Conservation (phyloP, 2,888 invertebrate species). For the Cephonodes hylas region DNA sequence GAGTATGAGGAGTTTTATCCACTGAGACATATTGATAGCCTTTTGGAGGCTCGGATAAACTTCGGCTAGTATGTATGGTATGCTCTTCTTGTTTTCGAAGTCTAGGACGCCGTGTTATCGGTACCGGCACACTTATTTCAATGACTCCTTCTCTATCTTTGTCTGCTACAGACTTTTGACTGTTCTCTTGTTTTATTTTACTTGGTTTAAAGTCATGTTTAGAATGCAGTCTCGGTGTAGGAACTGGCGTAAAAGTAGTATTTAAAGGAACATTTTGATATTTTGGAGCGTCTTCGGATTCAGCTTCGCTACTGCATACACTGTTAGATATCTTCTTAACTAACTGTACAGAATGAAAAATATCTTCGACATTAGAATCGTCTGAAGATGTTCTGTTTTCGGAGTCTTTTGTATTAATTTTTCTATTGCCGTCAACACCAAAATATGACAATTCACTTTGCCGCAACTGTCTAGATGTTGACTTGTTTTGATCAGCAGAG, state of each 20-base stretch:
- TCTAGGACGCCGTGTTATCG: conserved; percentile 45
- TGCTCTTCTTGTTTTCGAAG: conserved; percentile 45
- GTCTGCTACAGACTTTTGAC: conserved; percentile 59
- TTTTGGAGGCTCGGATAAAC: conserved; percentile 66
- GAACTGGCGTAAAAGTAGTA: conserved; percentile 52
- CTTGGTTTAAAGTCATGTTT: conserved; percentile 50
- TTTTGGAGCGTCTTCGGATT: conserved; percentile 65
- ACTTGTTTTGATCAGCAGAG: conserved; percentile 47
- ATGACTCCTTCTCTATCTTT: conserved; percentile 38
- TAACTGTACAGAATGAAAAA: conserved; percentile 67
- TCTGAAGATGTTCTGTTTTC: conserved; percentile 28
- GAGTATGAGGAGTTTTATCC: conserved; percentile 30
- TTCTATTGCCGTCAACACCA: conserved; percentile 54
- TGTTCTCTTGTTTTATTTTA: conserved; percentile 38
- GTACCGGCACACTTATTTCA: conserved; percentile 22
- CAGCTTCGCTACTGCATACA: conserved; percentile 69
- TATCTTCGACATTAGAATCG: conserved; percentile 46
- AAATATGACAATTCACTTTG: conserved; percentile 83
- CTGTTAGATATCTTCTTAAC: conserved; percentile 67
- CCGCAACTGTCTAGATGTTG: conserved; percentile 74
- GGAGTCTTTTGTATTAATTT: conserved; percentile 25
- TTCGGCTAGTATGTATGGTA: conserved; percentile 40
- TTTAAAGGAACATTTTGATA: conserved; percentile 66
- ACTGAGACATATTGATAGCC: conserved; percentile 33
- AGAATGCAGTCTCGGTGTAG: conserved; percentile 59